These are phyloP conservation scores for Tangara arthus DNA, from an alignment of 2,797 vertebrate species.

Conservation along the genomic window DNA sequence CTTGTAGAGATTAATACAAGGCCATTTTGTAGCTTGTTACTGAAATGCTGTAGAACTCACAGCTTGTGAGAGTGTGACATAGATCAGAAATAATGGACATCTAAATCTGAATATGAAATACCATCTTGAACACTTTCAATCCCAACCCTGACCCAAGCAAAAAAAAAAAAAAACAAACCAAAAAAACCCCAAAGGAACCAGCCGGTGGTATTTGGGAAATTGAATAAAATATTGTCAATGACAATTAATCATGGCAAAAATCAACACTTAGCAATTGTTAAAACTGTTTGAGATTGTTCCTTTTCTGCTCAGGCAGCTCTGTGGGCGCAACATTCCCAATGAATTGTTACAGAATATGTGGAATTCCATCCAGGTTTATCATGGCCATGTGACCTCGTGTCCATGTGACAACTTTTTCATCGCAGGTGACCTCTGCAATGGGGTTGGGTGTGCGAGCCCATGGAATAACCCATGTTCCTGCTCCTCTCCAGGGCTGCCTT, in stretches of 20 bases:
- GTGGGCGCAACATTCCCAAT: not conserved
- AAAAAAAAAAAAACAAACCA: not conserved
- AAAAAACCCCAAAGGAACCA: not conserved
- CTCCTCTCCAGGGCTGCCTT: not conserved
- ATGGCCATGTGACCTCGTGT: rapidly evolving
- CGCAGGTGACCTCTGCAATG: not conserved
- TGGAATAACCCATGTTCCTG: not conserved
- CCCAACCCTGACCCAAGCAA: not conserved
- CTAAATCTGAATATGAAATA: not conserved
- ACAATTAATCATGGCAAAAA: not conserved
- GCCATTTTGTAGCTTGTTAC: not conserved
- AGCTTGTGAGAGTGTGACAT: not conserved
- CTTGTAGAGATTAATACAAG: not conserved
- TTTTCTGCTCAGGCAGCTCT: not conserved
- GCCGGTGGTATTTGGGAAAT: not conserved
- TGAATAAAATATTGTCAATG: not conserved
- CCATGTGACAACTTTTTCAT: rapidly evolving
- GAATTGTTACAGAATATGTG: rapidly evolving
- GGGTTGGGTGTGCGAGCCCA: not conserved
- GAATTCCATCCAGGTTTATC: not conserved
- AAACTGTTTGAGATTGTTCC: not conserved
- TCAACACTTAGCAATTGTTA: not conserved
- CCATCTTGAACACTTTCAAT: not conserved
- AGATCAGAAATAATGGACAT: not conserved
- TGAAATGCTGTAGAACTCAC: not conserved